phyloP scores from a whole-genome alignment of 2,888 invertebrate species.

The Serripes groenlandicus region DNA sequence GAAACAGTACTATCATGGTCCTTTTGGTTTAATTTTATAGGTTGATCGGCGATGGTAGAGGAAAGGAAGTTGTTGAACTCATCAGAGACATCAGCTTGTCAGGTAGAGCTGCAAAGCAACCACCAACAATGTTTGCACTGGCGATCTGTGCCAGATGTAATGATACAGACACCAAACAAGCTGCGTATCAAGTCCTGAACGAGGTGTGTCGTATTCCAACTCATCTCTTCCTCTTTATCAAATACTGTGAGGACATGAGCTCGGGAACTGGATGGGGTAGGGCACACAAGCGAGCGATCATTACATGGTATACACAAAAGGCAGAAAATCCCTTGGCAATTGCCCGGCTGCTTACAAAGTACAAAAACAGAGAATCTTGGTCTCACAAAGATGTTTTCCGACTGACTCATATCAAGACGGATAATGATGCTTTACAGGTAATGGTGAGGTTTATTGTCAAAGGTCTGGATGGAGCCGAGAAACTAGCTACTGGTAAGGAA shows the following conservation, averaged over 20 bases:
- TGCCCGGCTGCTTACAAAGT: constrained; percentile 89
- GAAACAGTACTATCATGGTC: too few species aligned
- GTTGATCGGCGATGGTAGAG: constrained; percentile 82
- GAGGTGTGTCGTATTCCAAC: constrained; percentile 90
- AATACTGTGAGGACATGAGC: constrained; percentile 88
- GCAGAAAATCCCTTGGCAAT: constrained; percentile 86
- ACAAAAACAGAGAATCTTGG: constrained; percentile 90
- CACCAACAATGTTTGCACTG: constrained; percentile 89
- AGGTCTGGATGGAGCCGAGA: constrained; percentile 74
- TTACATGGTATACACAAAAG: constrained; percentile 89
- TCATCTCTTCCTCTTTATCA: constrained; percentile 90
- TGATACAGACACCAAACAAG: constrained; percentile 87
- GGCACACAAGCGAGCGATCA: constrained; percentile 90
- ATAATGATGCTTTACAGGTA: constrained; percentile 61
- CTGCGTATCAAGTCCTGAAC: constrained; percentile 88
- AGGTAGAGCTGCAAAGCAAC: constrained; percentile 86
- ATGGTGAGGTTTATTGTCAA: constrained; percentile 72
- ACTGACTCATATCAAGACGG: constrained; percentile 75
- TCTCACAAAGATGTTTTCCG: constrained; percentile 91
- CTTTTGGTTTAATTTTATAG: constrained; percentile 36
- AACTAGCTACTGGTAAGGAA: constrained; percentile 54
- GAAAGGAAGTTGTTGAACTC: constrained; percentile 81
- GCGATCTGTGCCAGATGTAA: constrained; percentile 88
- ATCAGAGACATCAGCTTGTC: constrained; percentile 81
- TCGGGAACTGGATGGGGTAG: constrained; percentile 88